Evolutionary conservation across 2,888 invertebrate species (phyloP).

Genomic region (Adelphocoris suturalis): DNA sequence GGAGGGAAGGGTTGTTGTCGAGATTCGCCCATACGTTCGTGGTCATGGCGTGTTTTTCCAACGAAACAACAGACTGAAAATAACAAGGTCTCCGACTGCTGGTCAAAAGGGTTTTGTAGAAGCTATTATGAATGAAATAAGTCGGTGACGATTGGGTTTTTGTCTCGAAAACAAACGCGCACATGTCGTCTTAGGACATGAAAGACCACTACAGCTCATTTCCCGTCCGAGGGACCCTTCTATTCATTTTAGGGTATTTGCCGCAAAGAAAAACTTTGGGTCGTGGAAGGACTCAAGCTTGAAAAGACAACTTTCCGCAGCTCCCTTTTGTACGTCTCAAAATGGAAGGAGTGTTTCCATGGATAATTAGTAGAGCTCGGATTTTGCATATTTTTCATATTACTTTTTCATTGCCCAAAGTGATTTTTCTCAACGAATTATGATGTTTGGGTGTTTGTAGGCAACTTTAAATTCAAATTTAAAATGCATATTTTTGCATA

Average conservation of each 20-base stretch:
- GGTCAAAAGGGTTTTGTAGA: neutral
- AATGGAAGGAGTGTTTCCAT: neutral
- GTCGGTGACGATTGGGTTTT: neutral
- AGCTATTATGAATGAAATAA: slow-evolving; percentile 22
- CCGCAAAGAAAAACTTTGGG: neutral
- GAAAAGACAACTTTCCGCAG: neutral
- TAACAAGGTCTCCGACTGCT: neutral
- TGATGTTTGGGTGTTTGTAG: too few relatives aligned
- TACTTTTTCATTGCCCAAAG: too few relatives aligned
- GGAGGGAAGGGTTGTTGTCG: too few relatives aligned
- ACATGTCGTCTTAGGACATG: neutral
- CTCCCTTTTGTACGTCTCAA: neutral
- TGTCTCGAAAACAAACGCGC: neutral
- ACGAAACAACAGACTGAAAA: neutral
- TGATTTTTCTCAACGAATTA: too few relatives aligned
- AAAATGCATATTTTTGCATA: too few relatives aligned
- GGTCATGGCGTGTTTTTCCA: too few relatives aligned
- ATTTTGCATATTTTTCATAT: too few relatives aligned
- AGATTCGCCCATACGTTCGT: too few relatives aligned
- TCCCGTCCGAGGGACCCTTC: neutral
- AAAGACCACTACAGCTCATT: slow-evolving; percentile 20
- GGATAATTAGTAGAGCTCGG: too few relatives aligned
- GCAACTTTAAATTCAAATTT: too few relatives aligned
- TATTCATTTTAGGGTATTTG: slow-evolving; percentile 26
- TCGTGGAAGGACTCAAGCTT: neutral